A percentile compares a stretch with the other conserved stretches of the same genome.
These are phyloP conservation scores for Entomobrya proxima DNA, from an alignment of 2,888 invertebrate genomes.

Conservation along the genomic window DNA sequence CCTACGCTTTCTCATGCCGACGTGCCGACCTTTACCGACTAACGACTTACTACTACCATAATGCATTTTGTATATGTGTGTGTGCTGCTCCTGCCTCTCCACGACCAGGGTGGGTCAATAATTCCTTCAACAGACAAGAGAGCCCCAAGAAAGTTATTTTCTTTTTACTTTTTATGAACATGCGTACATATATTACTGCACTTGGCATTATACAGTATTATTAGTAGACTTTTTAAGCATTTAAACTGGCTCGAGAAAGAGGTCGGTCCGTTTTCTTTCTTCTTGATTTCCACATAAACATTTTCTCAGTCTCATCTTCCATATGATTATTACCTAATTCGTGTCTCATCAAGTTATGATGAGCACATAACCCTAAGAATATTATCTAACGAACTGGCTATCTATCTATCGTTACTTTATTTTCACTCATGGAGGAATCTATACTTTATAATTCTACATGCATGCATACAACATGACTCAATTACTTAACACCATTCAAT, in stretches of 20 bases:
- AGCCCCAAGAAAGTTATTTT: conserved; percentile 52
- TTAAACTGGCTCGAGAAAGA: conserved; percentile 20
- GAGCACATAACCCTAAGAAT: neutral
- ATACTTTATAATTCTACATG: neutral
- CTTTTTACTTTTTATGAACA: conserved; percentile 2
- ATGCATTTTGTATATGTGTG: neutral
- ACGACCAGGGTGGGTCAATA: conserved; percentile 66
- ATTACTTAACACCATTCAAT: conserved; percentile 59
- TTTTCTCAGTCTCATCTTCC: conserved; percentile 50
- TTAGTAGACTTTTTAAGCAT: conserved; percentile 15
- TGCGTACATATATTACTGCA: neutral
- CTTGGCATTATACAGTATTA: neutral
- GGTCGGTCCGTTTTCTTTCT: conserved; percentile 49
- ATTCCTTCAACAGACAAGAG: conserved; percentile 50
- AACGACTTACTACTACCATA: neutral
- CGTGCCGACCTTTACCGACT: conserved; percentile 62
- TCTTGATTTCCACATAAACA: conserved; percentile 49
- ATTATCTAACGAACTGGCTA: neutral
- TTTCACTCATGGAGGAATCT: neutral
- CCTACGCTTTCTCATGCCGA: conserved; percentile 53
- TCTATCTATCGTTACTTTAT: neutral
- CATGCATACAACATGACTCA: conserved; percentile 52
- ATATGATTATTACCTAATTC: conserved; percentile 60
- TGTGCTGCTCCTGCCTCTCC: conserved; percentile 3
- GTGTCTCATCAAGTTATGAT: conserved; percentile 64